Base-by-base conservation (phyloP, 2,797 vertebrate species). In the Melanogrammus aeglefinus region DNA sequence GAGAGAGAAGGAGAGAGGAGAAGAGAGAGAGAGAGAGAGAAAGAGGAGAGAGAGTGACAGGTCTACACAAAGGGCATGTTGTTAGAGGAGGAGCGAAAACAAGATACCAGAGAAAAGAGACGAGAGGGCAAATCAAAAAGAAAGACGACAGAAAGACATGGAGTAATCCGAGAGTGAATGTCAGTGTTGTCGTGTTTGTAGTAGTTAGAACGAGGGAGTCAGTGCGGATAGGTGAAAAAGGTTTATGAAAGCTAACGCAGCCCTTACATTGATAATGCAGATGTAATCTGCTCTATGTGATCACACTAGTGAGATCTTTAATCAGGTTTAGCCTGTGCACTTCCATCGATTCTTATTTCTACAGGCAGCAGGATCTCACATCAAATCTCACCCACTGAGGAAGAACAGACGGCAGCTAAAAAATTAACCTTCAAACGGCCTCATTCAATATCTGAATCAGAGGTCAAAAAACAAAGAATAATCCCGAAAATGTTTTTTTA, bases 331-430 rank as follows among this genome's bases (percentile, higher is more conserved):
- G 21, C 51, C 13, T 77, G 41, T 21, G n/a, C 47, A 73, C 41
- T 78, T 86, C n/a, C 85, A 78, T 81, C 39, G 44, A 75, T 79
- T n/a, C n/a, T 74, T 74, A 79, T 79, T 86, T 70, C 76, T n/a
- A n/a, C 76, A 81, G 63, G 21, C 38, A 81, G 74, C n/a, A n/a
- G n/a, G n/a, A n/a, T n/a, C n/a, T n/a, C n/a, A 84, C 47, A 77
- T 78, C 41, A 74, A 51, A 63, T 57, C 73, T 41, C 73, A 78
- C n/a, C 31, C 36, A 76, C 29, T 31, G 79, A 74, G 69, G 76
- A 87, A 88, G n/a, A n/a, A n/a, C n/a, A 85, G 75, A 87, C 77
- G 84, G 71, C 85, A 71, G 76, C 79, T 87, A n/a, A n/a, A 81
- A 86, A 85, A 86, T 81, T 86, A 86, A 82, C 57, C 75, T 72